phyloP scores from a whole-genome alignment of 2,113 vertebrate species.

The Callipepla californica region DNA sequence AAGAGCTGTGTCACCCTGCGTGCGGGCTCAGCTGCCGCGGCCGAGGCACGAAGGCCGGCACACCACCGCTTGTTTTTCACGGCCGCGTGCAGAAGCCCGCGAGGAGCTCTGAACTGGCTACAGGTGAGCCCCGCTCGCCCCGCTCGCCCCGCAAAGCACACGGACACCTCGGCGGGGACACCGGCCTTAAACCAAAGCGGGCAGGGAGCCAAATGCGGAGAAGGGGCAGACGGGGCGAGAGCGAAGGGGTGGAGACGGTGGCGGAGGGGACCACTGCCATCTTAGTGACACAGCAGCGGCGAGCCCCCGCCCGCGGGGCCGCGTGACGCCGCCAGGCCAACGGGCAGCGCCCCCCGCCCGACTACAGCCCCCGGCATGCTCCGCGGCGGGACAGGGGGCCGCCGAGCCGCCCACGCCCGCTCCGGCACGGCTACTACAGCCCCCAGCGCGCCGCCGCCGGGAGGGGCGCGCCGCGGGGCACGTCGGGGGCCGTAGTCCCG shows the following conservation, averaged over 20 bases:
- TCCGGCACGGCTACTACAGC: conserved; percentile 47
- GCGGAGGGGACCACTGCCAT: conserved; percentile 43
- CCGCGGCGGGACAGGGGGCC: no score
- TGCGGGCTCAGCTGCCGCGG: rapidly evolving
- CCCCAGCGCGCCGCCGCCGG: conserved; percentile 27
- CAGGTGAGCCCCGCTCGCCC: not conserved
- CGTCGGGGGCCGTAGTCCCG: conserved; percentile 63
- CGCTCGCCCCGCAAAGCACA: not conserved
- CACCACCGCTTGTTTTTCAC: not conserved
- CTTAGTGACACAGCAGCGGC: conserved; percentile 54
- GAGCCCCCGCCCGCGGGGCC: not conserved
- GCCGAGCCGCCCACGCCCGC: not conserved
- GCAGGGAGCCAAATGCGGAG: rapidly evolving
- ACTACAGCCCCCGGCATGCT: conserved; percentile 19
- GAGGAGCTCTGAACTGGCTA: rapidly evolving
- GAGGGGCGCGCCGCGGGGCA: not conserved
- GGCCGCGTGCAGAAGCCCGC: not conserved
- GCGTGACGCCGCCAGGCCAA: not conserved
- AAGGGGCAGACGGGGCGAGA: no score
- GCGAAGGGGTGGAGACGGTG: not conserved
- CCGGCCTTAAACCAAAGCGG: rapidly evolving
- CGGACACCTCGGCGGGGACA: not conserved
- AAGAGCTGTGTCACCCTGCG: not conserved
- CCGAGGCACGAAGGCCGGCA: rapidly evolving
- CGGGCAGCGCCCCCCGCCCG: not conserved